phyloP scores from a whole-genome alignment of 2,888 invertebrate genomes.

The Tricholauxania praeusta region DNA sequence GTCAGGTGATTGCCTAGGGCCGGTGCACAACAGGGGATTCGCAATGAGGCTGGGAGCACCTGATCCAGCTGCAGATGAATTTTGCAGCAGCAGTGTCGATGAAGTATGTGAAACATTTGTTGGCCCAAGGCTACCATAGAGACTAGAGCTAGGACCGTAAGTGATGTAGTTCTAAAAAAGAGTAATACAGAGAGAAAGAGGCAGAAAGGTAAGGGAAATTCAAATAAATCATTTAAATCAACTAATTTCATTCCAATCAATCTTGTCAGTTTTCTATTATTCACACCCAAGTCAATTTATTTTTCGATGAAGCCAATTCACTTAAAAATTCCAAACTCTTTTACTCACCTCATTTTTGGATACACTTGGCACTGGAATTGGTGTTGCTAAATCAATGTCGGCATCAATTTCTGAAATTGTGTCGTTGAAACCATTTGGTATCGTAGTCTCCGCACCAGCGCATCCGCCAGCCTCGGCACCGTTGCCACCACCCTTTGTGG shows the following conservation, averaged over 20 bases:
- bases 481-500: slow-evolving; percentile 69
- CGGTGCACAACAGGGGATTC: slow-evolving; percentile 51
- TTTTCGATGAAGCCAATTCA: slow-evolving; percentile 24
- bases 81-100: slow-evolving; percentile 56
- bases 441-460: slow-evolving; percentile 73
- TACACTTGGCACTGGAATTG: slow-evolving; percentile 71
- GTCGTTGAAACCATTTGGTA: slow-evolving; percentile 85
- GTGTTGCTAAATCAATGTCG: slow-evolving; percentile 75
- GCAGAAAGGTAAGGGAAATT: not conserved
- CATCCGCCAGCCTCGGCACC: slow-evolving; percentile 40
- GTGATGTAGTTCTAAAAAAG: slow-evolving; percentile 62
- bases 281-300: slow-evolving; percentile 6
- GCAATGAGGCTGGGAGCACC: slow-evolving; percentile 37
- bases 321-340: too few species aligned
- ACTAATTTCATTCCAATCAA: too few species aligned
- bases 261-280: not conserved
- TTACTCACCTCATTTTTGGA: slow-evolving; percentile 66
- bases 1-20: slow-evolving; percentile 64
- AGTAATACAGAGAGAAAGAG: too few species aligned
- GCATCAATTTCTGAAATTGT: slow-evolving; percentile 88
- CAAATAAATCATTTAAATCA: not conserved
- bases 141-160: slow-evolving; percentile 62
- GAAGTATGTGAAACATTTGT: slow-evolving; percentile 59
- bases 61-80: slow-evolving; percentile 24
- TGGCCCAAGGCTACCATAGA: slow-evolving; percentile 62